phyloP scores from a whole-genome alignment of 2,888 invertebrate genomes.

The Macrophya annulata region DNA sequence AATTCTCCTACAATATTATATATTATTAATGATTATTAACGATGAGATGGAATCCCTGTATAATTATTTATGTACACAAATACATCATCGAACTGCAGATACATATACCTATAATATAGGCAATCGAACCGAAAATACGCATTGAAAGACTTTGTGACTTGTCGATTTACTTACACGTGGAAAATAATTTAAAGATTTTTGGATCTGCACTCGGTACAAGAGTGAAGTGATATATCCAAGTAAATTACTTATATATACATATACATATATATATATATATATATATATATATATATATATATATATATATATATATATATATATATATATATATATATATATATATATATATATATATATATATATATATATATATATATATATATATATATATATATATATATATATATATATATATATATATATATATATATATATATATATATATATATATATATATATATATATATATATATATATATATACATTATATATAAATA shows the following conservation, averaged over 20 bases:
- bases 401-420: too few species aligned
- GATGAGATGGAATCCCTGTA: constrained; percentile 23
- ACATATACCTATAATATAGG: not conserved
- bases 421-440: too few species aligned
- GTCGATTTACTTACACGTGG: not conserved
- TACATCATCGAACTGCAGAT: constrained; percentile 15
- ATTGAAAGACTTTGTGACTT: constrained; percentile 19
- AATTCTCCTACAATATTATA: constrained; percentile 5
- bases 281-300: not conserved
- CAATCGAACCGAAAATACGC: not conserved
- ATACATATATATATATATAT: not conserved
- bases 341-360: not conserved
- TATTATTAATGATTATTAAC: constrained; percentile 8
- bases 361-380: constrained; percentile 4
- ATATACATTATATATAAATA: not conserved
- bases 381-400: not conserved
- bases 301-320: not conserved
- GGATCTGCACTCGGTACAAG: constrained; percentile 64
- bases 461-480: not conserved
- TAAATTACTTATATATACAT: constrained; percentile 31
- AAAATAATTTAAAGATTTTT: constrained; percentile 68
- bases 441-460: not conserved
- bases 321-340: not conserved
- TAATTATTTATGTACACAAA: constrained; percentile 1
- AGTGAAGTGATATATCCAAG: constrained; percentile 56